Percentiles rank a stretch among this genome's conserved stretches.
These are phyloP conservation scores for Mizuhopecten yessoensis DNA, from an alignment of 1,140 invertebrate species.

Conservation along the genomic window DNA sequence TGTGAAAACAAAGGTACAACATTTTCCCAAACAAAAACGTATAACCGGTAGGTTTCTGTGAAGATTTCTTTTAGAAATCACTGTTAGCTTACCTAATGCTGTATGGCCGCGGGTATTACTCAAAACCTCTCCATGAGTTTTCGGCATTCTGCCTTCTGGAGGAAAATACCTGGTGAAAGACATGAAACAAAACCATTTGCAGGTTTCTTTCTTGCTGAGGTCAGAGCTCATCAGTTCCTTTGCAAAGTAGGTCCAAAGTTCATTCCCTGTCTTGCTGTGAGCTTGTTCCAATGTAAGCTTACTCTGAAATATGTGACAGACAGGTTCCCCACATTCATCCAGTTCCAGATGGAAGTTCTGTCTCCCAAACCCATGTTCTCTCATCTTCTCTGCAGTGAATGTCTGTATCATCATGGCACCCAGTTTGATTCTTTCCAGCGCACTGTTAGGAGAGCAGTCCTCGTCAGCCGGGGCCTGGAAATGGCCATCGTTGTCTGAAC, in stretches of 20 bases:
- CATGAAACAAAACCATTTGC: slow-evolving; percentile 95
- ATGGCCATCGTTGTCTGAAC: slow-evolving; percentile 87
- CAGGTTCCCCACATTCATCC: slow-evolving; percentile 85
- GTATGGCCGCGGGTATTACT: slow-evolving; percentile 90
- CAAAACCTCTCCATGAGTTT: slow-evolving; percentile 90
- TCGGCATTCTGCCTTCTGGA: slow-evolving; percentile 82
- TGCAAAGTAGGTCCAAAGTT: slow-evolving; percentile 93
- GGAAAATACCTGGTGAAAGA: slow-evolving; percentile 93
- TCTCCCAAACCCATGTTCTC: slow-evolving; percentile 90
- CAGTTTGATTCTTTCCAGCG: slow-evolving; percentile 90
- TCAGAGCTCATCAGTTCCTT: slow-evolving; percentile 89
- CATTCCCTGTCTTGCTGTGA: slow-evolving; percentile 89
- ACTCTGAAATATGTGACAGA: slow-evolving; percentile 87
- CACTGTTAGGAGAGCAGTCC: slow-evolving; percentile 89
- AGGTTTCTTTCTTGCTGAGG: slow-evolving; percentile 86
- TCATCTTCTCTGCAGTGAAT: slow-evolving; percentile 94
- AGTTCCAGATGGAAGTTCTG: slow-evolving; percentile 91
- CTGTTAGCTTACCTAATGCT: slow-evolving; percentile 89
- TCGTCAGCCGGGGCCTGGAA: slow-evolving; percentile 90
- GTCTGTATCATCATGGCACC: slow-evolving; percentile 92
- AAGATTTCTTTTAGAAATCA: too few relatives aligned
- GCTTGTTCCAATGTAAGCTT: slow-evolving; percentile 89
- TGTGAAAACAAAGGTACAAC: too few relatives aligned
- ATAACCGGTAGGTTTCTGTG: too few relatives aligned
- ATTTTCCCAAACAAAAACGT: too few relatives aligned